These are phyloP conservation scores for Phymatocera aterrima DNA, from an alignment of 2,888 invertebrate genomes.

Conservation along the genomic window DNA sequence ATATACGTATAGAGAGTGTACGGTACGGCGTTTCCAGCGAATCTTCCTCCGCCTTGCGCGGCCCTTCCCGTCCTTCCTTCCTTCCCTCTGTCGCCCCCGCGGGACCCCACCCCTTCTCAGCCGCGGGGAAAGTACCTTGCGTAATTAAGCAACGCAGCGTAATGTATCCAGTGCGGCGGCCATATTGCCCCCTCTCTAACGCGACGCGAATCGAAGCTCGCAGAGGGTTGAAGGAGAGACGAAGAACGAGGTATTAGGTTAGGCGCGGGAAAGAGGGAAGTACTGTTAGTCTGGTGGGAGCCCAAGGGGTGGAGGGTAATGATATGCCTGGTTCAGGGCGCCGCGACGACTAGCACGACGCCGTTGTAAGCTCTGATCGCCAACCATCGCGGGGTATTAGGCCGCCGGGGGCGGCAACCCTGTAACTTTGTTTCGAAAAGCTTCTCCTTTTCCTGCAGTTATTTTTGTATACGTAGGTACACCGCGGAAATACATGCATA, in stretches of 20 bases:
- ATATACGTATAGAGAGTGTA: not conserved
- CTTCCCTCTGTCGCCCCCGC: constrained; percentile 19
- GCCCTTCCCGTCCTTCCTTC: constrained; percentile 13
- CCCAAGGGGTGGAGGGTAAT: constrained; percentile 59
- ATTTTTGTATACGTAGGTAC: not conserved
- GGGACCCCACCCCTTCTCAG: constrained; percentile 53
- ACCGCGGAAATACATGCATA: not conserved
- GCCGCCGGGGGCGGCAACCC: constrained; percentile 27
- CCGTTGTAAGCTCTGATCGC: constrained; percentile 40
- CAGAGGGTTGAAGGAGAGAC: constrained; percentile 70
- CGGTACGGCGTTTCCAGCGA: constrained; percentile 12
- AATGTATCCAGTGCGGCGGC: constrained; percentile 65
- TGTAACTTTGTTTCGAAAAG: constrained; percentile 29
- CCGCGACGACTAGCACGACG: constrained; percentile 47
- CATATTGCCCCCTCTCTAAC: constrained; percentile 61
- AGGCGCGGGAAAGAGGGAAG: constrained; percentile 49
- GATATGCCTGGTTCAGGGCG: constrained; percentile 62
- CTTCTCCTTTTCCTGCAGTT: not conserved
- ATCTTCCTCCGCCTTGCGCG: not conserved
- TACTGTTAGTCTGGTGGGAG: constrained; percentile 45
- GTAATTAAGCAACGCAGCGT: constrained; percentile 72
- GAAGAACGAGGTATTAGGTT: constrained; percentile 37
- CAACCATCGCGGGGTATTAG: constrained; percentile 31
- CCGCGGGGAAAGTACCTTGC: constrained; percentile 77
- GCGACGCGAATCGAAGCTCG: constrained; percentile 64